Conservation (phyloP, 2,797 vertebrate species). For the Aviceda leuphotes region DNA sequence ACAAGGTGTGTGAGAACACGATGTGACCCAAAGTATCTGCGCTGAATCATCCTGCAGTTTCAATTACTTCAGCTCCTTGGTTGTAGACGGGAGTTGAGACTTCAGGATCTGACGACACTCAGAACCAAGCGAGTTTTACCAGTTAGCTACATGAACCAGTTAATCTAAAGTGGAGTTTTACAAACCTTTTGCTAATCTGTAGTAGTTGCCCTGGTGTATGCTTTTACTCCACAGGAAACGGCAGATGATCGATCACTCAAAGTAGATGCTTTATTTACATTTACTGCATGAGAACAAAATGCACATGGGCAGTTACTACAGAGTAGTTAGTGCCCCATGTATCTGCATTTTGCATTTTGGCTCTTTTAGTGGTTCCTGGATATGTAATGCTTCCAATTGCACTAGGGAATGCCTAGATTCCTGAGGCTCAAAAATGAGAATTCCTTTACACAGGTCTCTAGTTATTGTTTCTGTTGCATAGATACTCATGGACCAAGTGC, state of each 20-base stretch:
- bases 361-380: not conserved
- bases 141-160: not conserved
- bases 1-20: not conserved
- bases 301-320: not conserved
- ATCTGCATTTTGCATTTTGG: not conserved
- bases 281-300: not conserved
- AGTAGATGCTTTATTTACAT: not conserved
- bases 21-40: not conserved
- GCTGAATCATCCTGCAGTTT: not conserved
- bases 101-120: not conserved
- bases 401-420: not conserved
- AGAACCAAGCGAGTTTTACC: not conserved
- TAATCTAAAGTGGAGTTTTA: not conserved
- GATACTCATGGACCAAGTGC: fast-evolving
- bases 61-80: not conserved
- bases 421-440: not conserved
- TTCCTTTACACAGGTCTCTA: not conserved
- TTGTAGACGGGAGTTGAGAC: not conserved
- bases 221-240: not conserved
- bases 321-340: not conserved
- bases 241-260: not conserved
- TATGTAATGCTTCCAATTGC: not conserved
- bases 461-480: not conserved
- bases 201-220: not conserved
- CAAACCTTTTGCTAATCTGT: not conserved